These are phyloP conservation scores for Lates japonicus DNA, from an alignment of 2,797 vertebrate species.

Conservation along the genomic window DNA sequence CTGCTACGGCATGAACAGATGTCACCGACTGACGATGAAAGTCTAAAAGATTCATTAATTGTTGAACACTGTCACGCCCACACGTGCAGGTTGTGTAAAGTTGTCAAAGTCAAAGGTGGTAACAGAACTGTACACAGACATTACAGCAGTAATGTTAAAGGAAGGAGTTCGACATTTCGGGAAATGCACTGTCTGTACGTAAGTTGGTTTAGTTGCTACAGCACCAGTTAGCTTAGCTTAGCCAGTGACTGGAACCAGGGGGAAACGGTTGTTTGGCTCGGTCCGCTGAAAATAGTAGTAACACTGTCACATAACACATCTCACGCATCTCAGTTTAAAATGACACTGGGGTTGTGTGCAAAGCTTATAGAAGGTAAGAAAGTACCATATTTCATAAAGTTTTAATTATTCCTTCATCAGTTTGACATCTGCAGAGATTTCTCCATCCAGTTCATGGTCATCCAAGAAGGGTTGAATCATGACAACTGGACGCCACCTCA, in stretches of 20 bases:
- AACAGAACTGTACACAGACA: neutral
- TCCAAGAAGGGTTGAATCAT: too few relatives aligned
- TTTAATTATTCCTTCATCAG: neutral
- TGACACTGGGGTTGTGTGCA: too few relatives aligned
- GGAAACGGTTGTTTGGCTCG: neutral
- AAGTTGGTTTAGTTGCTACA: too few relatives aligned
- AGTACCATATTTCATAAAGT: neutral
- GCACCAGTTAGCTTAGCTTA: neutral
- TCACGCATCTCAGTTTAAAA: neutral
- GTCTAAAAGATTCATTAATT: neutral
- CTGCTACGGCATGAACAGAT: too few relatives aligned
- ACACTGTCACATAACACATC: too few relatives aligned
- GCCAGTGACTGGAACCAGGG: neutral
- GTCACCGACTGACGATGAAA: neutral
- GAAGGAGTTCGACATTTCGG: neutral
- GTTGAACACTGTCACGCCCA: neutral
- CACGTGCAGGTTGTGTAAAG: too few relatives aligned
- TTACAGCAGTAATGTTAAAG: conserved; percentile 6
- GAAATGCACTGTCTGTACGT: neutral
- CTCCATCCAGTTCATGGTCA: too few relatives aligned
- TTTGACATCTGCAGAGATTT: neutral
- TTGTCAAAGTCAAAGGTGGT: neutral
- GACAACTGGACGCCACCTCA: too few relatives aligned
- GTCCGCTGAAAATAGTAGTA: neutral
- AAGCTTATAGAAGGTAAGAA: too few relatives aligned